Conservation (phyloP, 1,140 invertebrate genomes). For the Himalopsyche phryganea region DNA sequence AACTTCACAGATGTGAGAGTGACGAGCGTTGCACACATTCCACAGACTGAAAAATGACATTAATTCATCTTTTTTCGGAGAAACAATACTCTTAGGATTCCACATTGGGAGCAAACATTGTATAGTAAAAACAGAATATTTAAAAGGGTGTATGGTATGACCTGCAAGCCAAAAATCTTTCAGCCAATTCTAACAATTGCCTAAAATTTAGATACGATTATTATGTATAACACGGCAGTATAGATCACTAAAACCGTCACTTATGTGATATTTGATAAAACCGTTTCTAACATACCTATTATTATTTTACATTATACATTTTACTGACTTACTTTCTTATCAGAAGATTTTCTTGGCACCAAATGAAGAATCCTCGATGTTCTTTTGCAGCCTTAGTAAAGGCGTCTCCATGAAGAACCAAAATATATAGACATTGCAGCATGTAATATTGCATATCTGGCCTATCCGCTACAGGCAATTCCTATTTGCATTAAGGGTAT, state of each 20-base stretch:
- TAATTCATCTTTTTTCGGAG: neutral
- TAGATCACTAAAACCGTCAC: no score
- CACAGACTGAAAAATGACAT: slow-evolving; percentile 69
- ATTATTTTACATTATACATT: no score
- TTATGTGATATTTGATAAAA: no score
- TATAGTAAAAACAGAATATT: no score
- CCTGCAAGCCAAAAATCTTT: no score
- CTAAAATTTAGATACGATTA: no score
- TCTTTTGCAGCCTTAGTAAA: slow-evolving; percentile 84
- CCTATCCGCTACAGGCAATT: slow-evolving; percentile 78
- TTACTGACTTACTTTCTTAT: slow-evolving; percentile 92
- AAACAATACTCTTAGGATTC: no score
- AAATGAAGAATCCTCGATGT: slow-evolving; percentile 92
- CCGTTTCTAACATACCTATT: no score
- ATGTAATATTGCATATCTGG: slow-evolving; percentile 93
- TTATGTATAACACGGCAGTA: no score
- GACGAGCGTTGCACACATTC: slow-evolving; percentile 87
- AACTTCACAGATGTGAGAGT: slow-evolving; percentile 88
- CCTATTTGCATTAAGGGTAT: slow-evolving; percentile 54
- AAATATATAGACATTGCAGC: slow-evolving; percentile 85
- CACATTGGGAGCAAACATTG: no score
- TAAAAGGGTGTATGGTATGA: no score
- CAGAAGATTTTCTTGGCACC: slow-evolving; percentile 94
- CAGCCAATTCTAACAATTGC: no score
- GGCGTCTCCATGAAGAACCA: slow-evolving; percentile 91